Percentiles rank a stretch among this genome's conserved stretches.
These are phyloP conservation scores for Crossocerus cetratus DNA, from an alignment of 2,888 invertebrate genomes.

Conservation along the genomic window DNA sequence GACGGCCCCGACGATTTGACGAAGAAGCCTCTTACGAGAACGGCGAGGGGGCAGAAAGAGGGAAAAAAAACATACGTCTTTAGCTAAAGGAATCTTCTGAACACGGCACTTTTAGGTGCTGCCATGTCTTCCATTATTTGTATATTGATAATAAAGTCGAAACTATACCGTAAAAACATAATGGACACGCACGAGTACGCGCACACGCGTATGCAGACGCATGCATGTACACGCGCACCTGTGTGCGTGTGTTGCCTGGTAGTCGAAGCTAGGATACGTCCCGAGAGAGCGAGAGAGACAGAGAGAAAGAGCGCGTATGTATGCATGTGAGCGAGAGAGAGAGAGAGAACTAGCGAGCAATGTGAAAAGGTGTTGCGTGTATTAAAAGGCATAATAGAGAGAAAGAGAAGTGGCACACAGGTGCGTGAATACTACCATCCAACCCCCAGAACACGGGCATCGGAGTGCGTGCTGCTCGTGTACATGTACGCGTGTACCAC, in stretches of 20 bases:
- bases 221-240: conserved; percentile 24
- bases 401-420: not conserved
- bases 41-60: no score
- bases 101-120: conserved; percentile 58
- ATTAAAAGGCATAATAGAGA: not conserved
- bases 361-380: not conserved
- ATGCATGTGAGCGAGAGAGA: not conserved
- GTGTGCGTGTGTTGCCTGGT: not conserved
- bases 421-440: not conserved
- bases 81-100: conserved; percentile 56
- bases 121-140: conserved; percentile 74
- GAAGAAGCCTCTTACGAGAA: not conserved
- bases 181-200: conserved; percentile 32
- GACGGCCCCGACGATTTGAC: not conserved
- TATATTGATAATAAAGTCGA: conserved; percentile 70
- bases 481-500: conserved; percentile 25
- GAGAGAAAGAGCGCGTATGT: not conserved
- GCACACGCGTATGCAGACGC: conserved; percentile 30
- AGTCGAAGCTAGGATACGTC: not conserved
- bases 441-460: not conserved
- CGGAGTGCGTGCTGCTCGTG: conserved; percentile 1
- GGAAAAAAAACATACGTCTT: conserved; percentile 42
- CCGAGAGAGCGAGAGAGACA: no score
- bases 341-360: not conserved
- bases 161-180: conserved; percentile 38